phyloP scores from a whole-genome alignment of 2,888 invertebrate genomes.

The Notocelia uddmanniana region DNA sequence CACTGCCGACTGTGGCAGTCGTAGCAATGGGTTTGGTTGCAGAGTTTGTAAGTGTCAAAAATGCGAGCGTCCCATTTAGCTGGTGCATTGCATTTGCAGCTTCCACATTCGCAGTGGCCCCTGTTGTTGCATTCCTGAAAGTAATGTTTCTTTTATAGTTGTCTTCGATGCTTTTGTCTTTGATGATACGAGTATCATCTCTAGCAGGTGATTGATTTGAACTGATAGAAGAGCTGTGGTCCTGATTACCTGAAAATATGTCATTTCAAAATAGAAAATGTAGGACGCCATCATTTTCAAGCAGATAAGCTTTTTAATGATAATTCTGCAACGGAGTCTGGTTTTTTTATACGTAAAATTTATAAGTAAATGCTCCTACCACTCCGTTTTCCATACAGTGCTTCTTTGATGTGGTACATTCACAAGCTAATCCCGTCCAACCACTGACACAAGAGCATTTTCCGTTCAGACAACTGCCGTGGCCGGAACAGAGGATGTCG shows the following conservation, averaged over 20 bases:
- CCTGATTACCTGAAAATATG: no score
- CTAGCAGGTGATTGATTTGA: no score
- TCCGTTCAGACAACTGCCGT: conserved; percentile 6
- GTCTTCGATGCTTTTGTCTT: no score
- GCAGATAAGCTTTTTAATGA: no score
- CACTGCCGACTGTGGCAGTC: conserved; percentile 30
- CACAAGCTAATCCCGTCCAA: conserved; percentile 5
- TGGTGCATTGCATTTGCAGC: conserved; percentile 17
- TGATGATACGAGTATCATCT: no score
- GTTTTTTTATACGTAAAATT: no score
- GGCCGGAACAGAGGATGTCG: conserved; percentile 2
- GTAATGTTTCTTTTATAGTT: not conserved
- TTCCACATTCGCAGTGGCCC: conserved; percentile 23
- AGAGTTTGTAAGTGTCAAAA: not conserved
- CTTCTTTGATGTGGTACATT: not conserved
- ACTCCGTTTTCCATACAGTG: not conserved
- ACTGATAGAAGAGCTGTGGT: no score
- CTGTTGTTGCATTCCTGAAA: conserved; percentile 37
- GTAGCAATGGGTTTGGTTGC: conserved; percentile 1
- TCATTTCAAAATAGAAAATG: no score
- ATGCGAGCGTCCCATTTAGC: conserved; percentile 28
- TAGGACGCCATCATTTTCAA: no score
- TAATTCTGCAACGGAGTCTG: no score
- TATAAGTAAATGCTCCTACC: not conserved
- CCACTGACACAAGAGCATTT: not conserved